Evolutionary conservation across 64 coral and sea anemone species (phyloP), one percentile per base, ranked within the genome.

Genomic region (Actinia equina): DNA sequence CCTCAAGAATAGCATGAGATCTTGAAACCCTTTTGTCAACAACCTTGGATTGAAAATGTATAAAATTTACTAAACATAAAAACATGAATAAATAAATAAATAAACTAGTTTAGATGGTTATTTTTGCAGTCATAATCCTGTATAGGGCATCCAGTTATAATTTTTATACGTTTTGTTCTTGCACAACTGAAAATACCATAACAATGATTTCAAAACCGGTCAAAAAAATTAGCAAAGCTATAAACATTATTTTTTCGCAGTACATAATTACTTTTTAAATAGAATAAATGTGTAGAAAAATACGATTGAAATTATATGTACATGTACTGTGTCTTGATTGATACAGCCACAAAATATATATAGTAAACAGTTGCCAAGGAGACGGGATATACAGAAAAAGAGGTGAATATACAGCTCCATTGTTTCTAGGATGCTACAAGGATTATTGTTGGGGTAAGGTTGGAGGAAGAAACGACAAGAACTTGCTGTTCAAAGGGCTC

Each of bases 1-100:
- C 79, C 8, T 96, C 91, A 65, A 96, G 79, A 14, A 90, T 77
- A 46, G 94, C 94, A 82, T 96, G 94, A 12, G 88, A 93, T 52
- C 94, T 93, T 13, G 94, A 96, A 16, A 96, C 94, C 77, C 94
- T 82, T 52, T 96, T 96, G 25, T 96, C 94, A 44, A 90, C 67
- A 7, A 96, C 91, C 94, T 96, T 6, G 46, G 11, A 57, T 69
- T 80, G 77, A 58, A 83, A 22, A 53, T 17, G 1, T 25, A 77
- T 57, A 52, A 52, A 52, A 9, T 65, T n/a, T n/a, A 22, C 6
- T 65, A 65, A 42, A 0, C 0, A 3, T 41, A 30, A 74, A 37
- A 74, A 2, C 4, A 26, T 74, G 69, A 74, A 65, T 30, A 18
- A 6, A 37, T 41, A 74, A 37, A 14, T 41, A 30, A 74, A 65